Conservation (phyloP, 2,113 vertebrate species). For the Podocnemis expansa region DNA sequence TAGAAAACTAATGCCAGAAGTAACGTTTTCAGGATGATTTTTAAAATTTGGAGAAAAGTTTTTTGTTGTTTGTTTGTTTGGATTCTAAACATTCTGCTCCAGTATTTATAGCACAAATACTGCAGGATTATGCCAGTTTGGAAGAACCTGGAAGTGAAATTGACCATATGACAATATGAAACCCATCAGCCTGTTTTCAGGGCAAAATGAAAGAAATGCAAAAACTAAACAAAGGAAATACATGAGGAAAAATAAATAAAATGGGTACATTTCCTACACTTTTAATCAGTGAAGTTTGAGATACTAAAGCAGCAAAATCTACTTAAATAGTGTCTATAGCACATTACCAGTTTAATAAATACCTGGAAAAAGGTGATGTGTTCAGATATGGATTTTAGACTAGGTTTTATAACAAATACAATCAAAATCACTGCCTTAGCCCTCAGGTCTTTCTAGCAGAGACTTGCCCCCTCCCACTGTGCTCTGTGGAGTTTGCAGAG, state of each 20-base stretch:
- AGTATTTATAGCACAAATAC: neutral
- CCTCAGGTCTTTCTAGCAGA: neutral
- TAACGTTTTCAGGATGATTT: neutral
- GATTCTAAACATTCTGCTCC: neutral
- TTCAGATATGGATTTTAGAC: fast-evolving
- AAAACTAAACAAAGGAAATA: neutral
- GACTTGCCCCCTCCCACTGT: fast-evolving
- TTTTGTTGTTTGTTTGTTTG: too few species aligned
- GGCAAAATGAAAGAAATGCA: neutral
- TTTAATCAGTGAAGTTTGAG: fast-evolving
- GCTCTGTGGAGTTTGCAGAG: neutral
- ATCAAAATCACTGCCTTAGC: neutral
- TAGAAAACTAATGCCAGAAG: neutral
- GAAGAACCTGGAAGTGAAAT: neutral
- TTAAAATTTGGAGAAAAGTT: neutral
- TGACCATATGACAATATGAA: neutral
- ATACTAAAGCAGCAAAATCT: fast-evolving
- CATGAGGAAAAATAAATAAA: neutral
- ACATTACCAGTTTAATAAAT: fast-evolving
- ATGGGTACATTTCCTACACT: neutral
- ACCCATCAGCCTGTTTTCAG: neutral
- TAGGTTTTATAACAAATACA: neutral
- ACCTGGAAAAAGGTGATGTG: fast-evolving
- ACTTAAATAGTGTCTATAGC: fast-evolving
- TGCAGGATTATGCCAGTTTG: neutral